A percentile compares a stretch with the other conserved stretches of the same genome.
phyloP scores from a whole-genome alignment of 2,797 vertebrate species.

The Liparis tanakae region DNA sequence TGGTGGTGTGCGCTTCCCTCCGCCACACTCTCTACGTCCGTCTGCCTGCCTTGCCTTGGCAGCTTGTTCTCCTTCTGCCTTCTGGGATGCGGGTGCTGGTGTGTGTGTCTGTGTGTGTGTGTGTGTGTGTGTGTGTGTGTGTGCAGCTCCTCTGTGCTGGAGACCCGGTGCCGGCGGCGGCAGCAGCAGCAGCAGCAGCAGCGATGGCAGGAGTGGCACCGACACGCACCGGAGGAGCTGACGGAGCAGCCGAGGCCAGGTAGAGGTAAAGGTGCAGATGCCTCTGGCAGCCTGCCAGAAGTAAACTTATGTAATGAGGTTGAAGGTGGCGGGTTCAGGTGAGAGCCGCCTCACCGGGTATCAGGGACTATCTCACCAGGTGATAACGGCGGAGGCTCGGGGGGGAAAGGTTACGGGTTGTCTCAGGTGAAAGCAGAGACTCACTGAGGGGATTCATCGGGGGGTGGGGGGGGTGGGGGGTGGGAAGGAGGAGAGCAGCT shows the following conservation, averaged over 20 bases:
- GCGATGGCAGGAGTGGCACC: constrained; percentile 25
- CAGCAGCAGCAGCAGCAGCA: constrained; percentile 12
- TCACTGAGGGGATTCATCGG: background rate
- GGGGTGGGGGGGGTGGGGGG: no score
- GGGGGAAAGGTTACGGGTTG: constrained; percentile 31
- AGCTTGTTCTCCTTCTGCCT: constrained; percentile 66
- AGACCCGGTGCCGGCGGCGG: constrained; percentile 12
- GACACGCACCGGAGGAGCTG: constrained; percentile 51
- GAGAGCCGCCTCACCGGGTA: background rate
- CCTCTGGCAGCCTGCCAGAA: constrained; percentile 26
- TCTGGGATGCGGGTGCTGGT: constrained; percentile 49
- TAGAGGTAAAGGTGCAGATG: constrained; percentile 70
- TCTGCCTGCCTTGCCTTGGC: constrained; percentile 51
- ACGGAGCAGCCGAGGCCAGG: constrained; percentile 59
- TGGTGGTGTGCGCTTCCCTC: constrained; percentile 60
- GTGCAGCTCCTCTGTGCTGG: constrained; percentile 39
- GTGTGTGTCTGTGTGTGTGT: constrained; percentile 21
- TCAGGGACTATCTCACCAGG: constrained; percentile 21
- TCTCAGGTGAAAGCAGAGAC: background rate
- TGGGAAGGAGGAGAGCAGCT: background rate
- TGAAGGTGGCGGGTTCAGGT: constrained; percentile 42
- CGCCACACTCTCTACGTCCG: constrained; percentile 27
- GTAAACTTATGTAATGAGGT: constrained; percentile 19
- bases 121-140: no score
- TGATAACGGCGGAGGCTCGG: constrained; percentile 41